Conservation (phyloP, 2,797 vertebrate species). For the Manis javanica region DNA sequence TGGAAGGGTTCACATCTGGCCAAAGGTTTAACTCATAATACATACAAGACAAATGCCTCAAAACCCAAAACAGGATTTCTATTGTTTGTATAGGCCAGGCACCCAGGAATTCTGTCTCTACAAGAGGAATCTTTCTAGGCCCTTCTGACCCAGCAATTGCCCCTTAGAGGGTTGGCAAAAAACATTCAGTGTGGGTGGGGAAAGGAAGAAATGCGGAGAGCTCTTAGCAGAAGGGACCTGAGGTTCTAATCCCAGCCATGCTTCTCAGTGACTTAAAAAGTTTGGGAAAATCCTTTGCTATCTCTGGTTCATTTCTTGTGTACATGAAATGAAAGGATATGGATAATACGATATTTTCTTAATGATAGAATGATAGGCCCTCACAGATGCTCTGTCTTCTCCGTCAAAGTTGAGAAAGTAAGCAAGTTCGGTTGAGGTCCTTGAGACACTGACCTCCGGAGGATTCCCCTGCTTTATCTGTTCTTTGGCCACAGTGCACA, state of each 20-base stretch:
- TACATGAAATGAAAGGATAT: not conserved
- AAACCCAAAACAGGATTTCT: not conserved
- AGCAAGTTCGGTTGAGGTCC: not conserved
- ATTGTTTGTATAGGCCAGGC: not conserved
- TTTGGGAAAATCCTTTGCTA: not conserved
- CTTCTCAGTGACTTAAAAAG: not conserved
- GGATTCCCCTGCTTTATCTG: not conserved
- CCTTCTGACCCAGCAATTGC: not conserved
- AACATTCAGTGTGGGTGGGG: not conserved
- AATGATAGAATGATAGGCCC: not conserved
- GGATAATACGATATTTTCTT: not conserved
- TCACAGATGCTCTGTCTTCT: not conserved
- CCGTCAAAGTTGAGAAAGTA: not conserved
- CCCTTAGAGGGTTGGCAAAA: not conserved
- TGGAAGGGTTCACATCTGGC: not conserved
- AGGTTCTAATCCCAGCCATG: not conserved
- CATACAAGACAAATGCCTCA: not conserved
- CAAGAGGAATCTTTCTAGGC: not conserved
- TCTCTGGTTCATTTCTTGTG: not conserved
- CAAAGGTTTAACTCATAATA: slow-evolving; percentile 36
- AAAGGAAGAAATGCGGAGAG: not conserved
- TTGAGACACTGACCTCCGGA: not conserved
- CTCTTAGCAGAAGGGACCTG: slow-evolving; percentile 13
- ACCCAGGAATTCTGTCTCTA: not conserved
- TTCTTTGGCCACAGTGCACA: not conserved